These are phyloP conservation scores for Patagioenas fasciata DNA, from an alignment of 2,113 vertebrate genomes.

Conservation along the genomic window DNA sequence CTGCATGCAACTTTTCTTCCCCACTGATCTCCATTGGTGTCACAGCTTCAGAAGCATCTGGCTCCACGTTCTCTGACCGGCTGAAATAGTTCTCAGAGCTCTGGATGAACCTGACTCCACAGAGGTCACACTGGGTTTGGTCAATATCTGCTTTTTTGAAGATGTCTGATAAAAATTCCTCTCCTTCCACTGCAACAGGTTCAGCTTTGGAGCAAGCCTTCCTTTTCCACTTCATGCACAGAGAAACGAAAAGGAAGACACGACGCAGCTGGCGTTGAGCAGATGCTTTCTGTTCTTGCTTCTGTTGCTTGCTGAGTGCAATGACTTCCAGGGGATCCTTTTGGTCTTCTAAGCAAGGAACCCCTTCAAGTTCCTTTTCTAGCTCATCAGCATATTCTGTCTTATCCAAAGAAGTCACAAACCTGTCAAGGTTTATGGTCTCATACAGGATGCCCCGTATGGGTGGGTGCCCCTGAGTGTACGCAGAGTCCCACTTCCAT, in stretches of 20 bases:
- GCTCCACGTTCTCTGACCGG: constrained; percentile 35
- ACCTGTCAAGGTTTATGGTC: constrained; percentile 62
- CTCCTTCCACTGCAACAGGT: not conserved
- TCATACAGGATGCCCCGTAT: constrained; percentile 74
- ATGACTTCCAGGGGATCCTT: constrained; percentile 70
- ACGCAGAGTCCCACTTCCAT: constrained; percentile 75
- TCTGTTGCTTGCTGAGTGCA: constrained; percentile 70
- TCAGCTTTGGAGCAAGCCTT: constrained; percentile 16
- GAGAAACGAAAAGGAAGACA: constrained; percentile 51
- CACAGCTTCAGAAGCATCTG: not conserved
- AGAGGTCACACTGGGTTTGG: constrained; percentile 80
- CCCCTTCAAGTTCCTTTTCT: constrained; percentile 45
- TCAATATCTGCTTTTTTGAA: constrained; percentile 81
- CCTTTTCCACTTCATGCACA: constrained; percentile 71
- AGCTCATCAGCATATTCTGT: constrained; percentile 4
- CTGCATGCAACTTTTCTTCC: constrained; percentile 30
- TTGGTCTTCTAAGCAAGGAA: constrained; percentile 64
- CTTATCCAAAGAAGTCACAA: constrained; percentile 25
- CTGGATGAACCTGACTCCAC: constrained; percentile 76
- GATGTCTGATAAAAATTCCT: constrained; percentile 46
- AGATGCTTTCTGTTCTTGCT: constrained; percentile 67
- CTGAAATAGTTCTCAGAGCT: constrained; percentile 53
- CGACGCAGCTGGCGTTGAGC: constrained; percentile 53
- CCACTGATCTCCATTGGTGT: not conserved
- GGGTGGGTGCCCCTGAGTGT: constrained; percentile 31